Percentiles rank a stretch among this genome's conserved stretches.
Conservation (phyloP, 1,140 invertebrate species). For the Gonioctena quinquepunctata region DNA sequence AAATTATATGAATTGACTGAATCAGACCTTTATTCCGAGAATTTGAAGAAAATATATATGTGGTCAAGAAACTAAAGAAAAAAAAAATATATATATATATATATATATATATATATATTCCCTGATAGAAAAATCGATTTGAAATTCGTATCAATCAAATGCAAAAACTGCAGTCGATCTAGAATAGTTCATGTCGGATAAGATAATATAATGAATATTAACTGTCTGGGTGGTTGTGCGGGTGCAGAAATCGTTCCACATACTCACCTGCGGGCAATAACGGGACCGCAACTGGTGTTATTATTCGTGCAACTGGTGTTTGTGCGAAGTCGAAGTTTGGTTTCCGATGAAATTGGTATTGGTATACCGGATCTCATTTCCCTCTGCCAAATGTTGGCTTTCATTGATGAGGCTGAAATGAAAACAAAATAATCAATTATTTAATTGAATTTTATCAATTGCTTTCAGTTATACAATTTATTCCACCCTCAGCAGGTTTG, state of each 20-base stretch:
- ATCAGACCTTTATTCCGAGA: no score
- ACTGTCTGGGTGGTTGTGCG: not conserved
- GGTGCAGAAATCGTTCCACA: not conserved
- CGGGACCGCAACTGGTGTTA: constrained; percentile 15
- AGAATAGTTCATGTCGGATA: not conserved
- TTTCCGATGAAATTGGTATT: constrained; percentile 41
- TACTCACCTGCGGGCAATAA: constrained; percentile 21
- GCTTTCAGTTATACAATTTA: no score
- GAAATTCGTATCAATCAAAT: no score
- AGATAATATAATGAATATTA: not conserved
- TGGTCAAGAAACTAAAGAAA: no score
- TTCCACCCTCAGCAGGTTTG: no score
- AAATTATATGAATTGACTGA: no score
- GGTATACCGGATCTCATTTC: constrained; percentile 49
- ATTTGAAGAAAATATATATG: no score
- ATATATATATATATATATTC: no score
- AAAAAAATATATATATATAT: no score
- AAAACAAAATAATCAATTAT: not conserved
- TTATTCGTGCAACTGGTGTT: not conserved
- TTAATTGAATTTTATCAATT: no score
- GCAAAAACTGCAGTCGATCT: no score
- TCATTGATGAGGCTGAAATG: constrained; percentile 42
- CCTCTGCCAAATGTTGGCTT: constrained; percentile 41
- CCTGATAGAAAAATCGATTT: no score
- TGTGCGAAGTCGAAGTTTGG: constrained; percentile 7